Base-by-base conservation (phyloP, 2,113 vertebrate genomes). In the Drymodes brunneopygia region DNA sequence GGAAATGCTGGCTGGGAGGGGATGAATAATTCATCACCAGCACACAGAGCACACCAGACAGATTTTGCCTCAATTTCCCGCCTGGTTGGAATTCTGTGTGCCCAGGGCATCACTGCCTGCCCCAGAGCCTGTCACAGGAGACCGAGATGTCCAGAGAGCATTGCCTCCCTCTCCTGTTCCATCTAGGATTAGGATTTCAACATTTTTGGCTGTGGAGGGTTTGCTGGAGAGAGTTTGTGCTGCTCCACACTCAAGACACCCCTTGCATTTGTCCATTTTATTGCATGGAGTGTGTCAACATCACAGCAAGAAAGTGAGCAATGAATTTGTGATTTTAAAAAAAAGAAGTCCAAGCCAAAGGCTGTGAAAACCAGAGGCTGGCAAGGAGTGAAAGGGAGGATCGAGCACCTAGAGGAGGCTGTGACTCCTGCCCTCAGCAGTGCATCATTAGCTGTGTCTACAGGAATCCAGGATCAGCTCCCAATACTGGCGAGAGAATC, bases 251-350 rank as follows among this genome's bases (percentile, higher is more conserved):
- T 56, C 53, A 10, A 12, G 15, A 8, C 54, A 28, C 31, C 23
- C 44, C 51, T 54, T 20, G 58, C 7, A 5, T 70, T 77, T 45
- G 19, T 44, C 38, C 23, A 0, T 29, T 24, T 64, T 19, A 2
- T 40, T 23, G 10, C 3, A 16, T 0, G 1, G 79, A 88, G 36
- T 1, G 1, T 0, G 0, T 58, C 4, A 2, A 2, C 56, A 48
- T 33, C 0, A 0, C 58, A 57, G 48, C 1, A 7, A 54, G 25
- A 48, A 35, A 90, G 61, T 29, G 21, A 89, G 42, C 36, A 14
- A 36, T 1, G 12, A 40, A 28, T 77, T 51, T 61, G 29, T 67
- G 29, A 3, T 24, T 18, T 7, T 2, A 6, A 15, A 23, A 29
- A 53, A 33, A 17, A n/a, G 15, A 38, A 27, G 27, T 31, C 11